phyloP scores from a whole-genome alignment of 2,888 invertebrate genomes.

The Philereme vetulata region DNA sequence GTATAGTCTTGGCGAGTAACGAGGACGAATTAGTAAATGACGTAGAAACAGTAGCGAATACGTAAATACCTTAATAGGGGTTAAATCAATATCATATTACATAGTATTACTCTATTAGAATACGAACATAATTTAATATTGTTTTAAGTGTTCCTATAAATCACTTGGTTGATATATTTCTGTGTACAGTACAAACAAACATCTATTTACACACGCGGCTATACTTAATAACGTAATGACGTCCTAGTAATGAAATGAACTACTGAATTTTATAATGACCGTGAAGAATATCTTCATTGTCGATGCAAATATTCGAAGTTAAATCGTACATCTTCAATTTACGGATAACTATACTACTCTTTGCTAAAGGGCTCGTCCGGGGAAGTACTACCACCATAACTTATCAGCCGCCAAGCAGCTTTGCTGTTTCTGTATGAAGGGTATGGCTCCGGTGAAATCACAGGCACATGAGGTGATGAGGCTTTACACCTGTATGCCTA shows the following conservation, averaged over 20 bases:
- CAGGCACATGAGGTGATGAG: too few relatives aligned
- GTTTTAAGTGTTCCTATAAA: constrained; percentile 7
- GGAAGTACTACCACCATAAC: too few relatives aligned
- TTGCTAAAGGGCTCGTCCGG: too few relatives aligned
- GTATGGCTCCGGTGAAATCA: too few relatives aligned
- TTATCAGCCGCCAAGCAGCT: too few relatives aligned
- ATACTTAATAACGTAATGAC: neutral
- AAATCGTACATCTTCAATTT: too few relatives aligned
- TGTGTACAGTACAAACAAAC: constrained; percentile 1
- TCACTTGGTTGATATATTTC: constrained; percentile 12
- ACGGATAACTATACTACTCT: too few relatives aligned
- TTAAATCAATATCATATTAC: neutral
- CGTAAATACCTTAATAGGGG: neutral
- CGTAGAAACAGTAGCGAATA: too few relatives aligned
- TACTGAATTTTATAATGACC: neutral
- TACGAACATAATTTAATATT: constrained; percentile 11
- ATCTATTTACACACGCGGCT: constrained; percentile 4
- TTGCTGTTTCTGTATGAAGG: too few relatives aligned
- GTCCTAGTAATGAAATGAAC: neutral
- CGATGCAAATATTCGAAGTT: neutral
- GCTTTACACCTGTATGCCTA: too few relatives aligned
- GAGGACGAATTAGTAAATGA: too few relatives aligned
- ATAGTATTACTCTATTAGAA: neutral
- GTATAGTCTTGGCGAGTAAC: too few relatives aligned
- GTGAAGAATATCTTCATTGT: neutral